Conservation (phyloP, 2,888 invertebrate species). For the Drosophila formosana region DNA sequence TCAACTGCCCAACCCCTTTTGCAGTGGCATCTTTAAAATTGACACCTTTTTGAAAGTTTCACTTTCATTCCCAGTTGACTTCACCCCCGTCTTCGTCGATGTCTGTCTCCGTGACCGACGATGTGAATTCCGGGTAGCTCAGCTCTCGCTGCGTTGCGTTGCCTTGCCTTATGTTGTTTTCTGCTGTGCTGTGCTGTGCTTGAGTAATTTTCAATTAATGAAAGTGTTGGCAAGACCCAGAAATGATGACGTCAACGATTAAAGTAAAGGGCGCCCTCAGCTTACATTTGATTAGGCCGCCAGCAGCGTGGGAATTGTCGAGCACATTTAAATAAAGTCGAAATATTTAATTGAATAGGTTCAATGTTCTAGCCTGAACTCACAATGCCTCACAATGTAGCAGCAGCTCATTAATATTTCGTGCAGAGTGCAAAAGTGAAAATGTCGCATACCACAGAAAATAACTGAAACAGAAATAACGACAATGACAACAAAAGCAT, state of each 20-base stretch:
- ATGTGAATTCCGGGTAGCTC: slow-evolving; percentile 62
- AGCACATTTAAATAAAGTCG: slow-evolving; percentile 28
- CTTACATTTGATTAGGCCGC: slow-evolving; percentile 19
- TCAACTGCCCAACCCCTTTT: slow-evolving; percentile 54
- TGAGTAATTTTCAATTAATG: slow-evolving; percentile 78
- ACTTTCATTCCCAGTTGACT: slow-evolving; percentile 65
- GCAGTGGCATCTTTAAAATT: slow-evolving; percentile 60
- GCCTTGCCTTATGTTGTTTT: not conserved
- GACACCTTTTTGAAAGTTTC: slow-evolving; percentile 77
- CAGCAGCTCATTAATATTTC: slow-evolving; percentile 74
- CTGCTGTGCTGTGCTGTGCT: slow-evolving; percentile 37
- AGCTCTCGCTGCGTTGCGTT: slow-evolving; percentile 10
- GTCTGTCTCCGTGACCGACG: slow-evolving; percentile 14
- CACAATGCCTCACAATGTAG: not conserved
- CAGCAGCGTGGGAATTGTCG: slow-evolving; percentile 42
- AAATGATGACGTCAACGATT: slow-evolving; percentile 62
- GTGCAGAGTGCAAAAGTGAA: slow-evolving; percentile 78
- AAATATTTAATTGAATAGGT: slow-evolving; percentile 23
- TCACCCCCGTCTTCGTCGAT: not conserved
- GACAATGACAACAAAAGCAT: slow-evolving; percentile 49
- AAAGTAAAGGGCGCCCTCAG: slow-evolving; percentile 45
- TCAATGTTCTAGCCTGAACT: slow-evolving; percentile 59
- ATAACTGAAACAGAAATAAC: slow-evolving; percentile 51
- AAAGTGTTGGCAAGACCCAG: slow-evolving; percentile 57
- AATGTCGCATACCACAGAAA: slow-evolving; percentile 73